Evolutionary conservation across 2,888 invertebrate species (phyloP).

Genomic region (Amiota mariae): DNA sequence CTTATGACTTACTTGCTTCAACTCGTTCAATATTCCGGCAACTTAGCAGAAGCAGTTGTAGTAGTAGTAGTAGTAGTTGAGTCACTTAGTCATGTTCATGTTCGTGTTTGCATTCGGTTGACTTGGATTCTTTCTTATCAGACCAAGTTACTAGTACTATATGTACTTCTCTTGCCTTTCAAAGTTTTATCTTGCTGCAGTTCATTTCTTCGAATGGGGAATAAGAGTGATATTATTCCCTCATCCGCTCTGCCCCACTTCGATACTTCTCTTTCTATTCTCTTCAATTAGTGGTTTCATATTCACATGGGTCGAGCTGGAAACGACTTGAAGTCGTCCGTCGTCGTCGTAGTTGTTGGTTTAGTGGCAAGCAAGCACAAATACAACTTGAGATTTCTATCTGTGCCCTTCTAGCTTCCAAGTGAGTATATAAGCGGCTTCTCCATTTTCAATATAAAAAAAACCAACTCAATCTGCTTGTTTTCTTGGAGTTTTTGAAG

Average conservation of each 20-base stretch:
- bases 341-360: no score
- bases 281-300: conserved; percentile 67
- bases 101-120: no score
- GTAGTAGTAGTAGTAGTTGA: background rate
- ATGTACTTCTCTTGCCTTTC: background rate
- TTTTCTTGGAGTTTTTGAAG: conserved; percentile 1
- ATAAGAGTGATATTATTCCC: no score
- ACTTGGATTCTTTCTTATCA: conserved; percentile 2
- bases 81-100: background rate
- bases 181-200: conserved; percentile 4
- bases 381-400: conserved; percentile 57
- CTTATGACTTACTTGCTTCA: no score
- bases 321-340: background rate
- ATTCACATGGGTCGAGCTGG: conserved; percentile 55
- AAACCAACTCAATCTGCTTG: background rate
- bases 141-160: background rate
- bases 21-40: no score
- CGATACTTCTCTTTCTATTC: conserved; percentile 41
- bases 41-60: no score
- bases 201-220: no score
- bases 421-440: conserved; percentile 16
- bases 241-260: background rate
- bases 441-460: background rate
- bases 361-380: background rate
- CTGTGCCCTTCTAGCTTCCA: conserved; percentile 49